Evolutionary conservation across 1,140 invertebrate species (phyloP).

Genomic region (Leptestheria dahalacensis): DNA sequence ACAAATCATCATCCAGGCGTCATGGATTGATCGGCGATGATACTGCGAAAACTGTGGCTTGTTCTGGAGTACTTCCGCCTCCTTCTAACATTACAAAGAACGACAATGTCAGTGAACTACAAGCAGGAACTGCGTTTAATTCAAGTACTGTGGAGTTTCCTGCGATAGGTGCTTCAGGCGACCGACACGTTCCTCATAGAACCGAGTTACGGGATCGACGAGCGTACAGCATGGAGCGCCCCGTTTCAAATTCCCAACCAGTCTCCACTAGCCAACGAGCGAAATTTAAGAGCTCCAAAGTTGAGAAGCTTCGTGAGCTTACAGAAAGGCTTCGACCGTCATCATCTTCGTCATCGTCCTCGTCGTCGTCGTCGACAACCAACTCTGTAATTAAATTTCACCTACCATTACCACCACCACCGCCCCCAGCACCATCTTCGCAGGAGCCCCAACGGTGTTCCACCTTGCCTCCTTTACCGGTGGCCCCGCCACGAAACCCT

Average conservation of each 20-base stretch:
- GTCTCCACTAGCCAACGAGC: constrained; percentile 16
- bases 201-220: constrained; percentile 10
- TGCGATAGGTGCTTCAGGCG: not conserved
- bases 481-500: constrained; percentile 7
- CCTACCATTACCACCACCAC: not conserved
- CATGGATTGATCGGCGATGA: not conserved
- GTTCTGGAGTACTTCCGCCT: not conserved
- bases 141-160: not conserved
- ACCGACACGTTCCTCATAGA: not conserved
- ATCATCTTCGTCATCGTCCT: constrained; percentile 9
- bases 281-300: constrained; percentile 37
- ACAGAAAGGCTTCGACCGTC: constrained; percentile 44
- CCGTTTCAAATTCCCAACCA: not conserved
- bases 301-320: constrained; percentile 53
- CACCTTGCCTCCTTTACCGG: constrained; percentile 3
- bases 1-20: not conserved
- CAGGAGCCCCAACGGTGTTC: not conserved
- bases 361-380: not conserved
- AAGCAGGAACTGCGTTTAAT: not conserved
- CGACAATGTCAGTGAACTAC: not conserved
- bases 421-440: not conserved
- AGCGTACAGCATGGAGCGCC: constrained; percentile 13
- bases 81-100: not conserved
- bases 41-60: not conserved
- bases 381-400: not conserved